Evolutionary conservation across 1,140 invertebrate species (phyloP), one percentile per base, ranked within the genome.

Genomic region (Philaenus spumarius): DNA sequence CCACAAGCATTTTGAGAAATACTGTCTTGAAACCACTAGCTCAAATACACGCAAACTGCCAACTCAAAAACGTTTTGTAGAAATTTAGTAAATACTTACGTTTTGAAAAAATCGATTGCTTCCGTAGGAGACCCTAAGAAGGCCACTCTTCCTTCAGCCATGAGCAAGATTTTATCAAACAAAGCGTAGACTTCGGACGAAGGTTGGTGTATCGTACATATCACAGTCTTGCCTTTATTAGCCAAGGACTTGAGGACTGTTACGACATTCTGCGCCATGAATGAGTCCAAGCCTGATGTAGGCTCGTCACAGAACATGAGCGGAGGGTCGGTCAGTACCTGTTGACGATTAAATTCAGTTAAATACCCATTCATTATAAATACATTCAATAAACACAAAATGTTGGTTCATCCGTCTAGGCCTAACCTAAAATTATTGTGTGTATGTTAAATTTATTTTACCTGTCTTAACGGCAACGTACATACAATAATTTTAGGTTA

Each of bases 241-340:
- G 93, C 87, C 61, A 90, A 76, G 23, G 82, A 78, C 74, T 89
- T 90, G 59, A 94, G 72, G 61, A 91, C 86, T 67, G 86, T 84
- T 14, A 97, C 84, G 15, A 97, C 90, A 70, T 92, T 96, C 72
- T 87, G 80, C 0, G 81, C 96, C 84, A 90, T 91, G 61, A 87
- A 90, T 0, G 89, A 89, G 70, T 92, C 89, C 45, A 92, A 72
- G 6, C 88, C 89, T 0, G 87, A 96, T 0, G 96, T 98, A 1
- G 95, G 95, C 69, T 98, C 96, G 71, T 99, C 96, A 72, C 95
- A 98, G 69, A 98, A 94, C 80, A 98, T 83, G 34, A 99, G 73
- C 1, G 92, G 87, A 1, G 96, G 95, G 77, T 98, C 89, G 0
- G 93, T 98, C 19, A 98, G 75, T n/a, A 85, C 75, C 82, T 83